Conservation (phyloP, 2,888 invertebrate species). For the Polyommatus icarus region DNA sequence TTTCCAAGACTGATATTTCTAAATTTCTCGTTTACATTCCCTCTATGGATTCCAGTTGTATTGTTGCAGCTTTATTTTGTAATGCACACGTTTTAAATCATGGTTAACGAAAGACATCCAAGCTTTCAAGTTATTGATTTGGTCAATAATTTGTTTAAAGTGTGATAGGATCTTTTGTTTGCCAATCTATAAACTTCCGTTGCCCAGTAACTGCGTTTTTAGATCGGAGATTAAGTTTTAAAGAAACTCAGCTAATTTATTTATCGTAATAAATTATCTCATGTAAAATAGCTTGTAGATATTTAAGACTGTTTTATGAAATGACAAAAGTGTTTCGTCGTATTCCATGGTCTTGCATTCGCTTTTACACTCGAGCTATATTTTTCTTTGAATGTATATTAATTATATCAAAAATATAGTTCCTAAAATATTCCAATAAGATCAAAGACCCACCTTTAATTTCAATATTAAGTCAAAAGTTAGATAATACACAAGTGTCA, state of each 20-base stretch:
- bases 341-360: conserved; percentile 22
- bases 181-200: conserved; percentile 40
- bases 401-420: conserved; percentile 25
- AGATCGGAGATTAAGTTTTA: conserved; percentile 29
- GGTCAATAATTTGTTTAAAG: conserved; percentile 68
- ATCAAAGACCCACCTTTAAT: conserved; percentile 28
- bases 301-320: conserved; percentile 31
- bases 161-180: conserved; percentile 46
- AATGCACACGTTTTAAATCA: conserved; percentile 29
- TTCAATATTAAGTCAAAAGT: conserved; percentile 20
- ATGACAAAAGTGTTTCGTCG: conserved; percentile 23
- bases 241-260: conserved; percentile 24
- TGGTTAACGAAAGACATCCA: conserved; percentile 59
- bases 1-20: conserved; percentile 78
- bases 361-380: conserved; percentile 26
- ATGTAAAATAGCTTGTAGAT: conserved; percentile 30
- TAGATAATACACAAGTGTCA: neutral
- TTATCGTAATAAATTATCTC: conserved; percentile 17
- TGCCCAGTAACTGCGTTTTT: conserved; percentile 35
- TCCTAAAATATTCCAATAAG: conserved; percentile 27
- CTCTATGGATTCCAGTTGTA: conserved; percentile 41
- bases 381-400: conserved; percentile 21
- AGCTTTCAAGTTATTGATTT: conserved; percentile 71
- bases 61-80: conserved; percentile 34
- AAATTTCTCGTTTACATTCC: conserved; percentile 75